Conservation (phyloP, 2,797 vertebrate species). For the Momotus momota region DNA sequence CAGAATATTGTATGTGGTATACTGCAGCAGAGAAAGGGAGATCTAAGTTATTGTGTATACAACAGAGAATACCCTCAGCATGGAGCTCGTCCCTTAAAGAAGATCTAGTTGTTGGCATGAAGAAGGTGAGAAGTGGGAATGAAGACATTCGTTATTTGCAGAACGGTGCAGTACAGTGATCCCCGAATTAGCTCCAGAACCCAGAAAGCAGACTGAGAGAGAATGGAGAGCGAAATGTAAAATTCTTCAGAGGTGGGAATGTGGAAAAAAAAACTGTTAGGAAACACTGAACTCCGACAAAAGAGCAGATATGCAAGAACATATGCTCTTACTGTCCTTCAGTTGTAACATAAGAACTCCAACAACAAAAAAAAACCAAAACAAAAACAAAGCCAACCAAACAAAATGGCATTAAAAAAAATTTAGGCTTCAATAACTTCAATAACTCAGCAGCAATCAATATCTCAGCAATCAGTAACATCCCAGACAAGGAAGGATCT, state of each 20-base stretch:
- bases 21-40: background rate
- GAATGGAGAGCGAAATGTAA: background rate
- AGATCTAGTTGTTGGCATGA: background rate
- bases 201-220: background rate
- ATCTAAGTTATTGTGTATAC: background rate
- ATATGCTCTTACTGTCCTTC: background rate
- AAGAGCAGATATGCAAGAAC: background rate
- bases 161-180: background rate
- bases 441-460: background rate
- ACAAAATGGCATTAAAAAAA: rapidly evolving
- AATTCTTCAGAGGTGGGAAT: background rate
- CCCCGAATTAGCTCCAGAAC: background rate
- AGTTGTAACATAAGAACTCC: background rate
- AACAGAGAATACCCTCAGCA: background rate
- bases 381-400: background rate
- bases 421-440: background rate
- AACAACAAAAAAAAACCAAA: background rate
- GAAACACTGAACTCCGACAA: background rate
- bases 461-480: background rate
- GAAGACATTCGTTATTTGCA: background rate
- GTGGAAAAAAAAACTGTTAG: background rate
- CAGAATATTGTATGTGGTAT: background rate
- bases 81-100: background rate
- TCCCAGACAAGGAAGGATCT: background rate
- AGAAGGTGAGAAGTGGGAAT: background rate